These are phyloP conservation scores for Labeo catla DNA, from an alignment of 2,113 vertebrate species.

Conservation along the genomic window DNA sequence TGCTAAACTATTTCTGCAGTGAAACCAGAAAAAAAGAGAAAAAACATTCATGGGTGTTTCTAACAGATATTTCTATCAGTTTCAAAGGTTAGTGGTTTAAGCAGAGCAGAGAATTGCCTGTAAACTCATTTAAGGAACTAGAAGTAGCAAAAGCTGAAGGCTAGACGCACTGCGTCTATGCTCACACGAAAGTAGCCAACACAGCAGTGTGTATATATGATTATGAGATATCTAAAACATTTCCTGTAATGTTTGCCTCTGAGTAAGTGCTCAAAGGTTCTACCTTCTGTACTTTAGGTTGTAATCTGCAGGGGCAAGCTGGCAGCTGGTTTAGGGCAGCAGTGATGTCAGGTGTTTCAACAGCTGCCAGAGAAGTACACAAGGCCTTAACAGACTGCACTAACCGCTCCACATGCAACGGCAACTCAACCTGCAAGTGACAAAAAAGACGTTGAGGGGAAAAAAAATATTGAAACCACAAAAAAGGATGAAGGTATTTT, in stretches of 20 bases:
- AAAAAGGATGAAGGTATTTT: neutral
- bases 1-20: neutral
- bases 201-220: neutral
- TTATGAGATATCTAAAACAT: neutral
- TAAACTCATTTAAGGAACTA: constrained; percentile 8
- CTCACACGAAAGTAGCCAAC: neutral
- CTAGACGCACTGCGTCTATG: neutral
- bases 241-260: neutral
- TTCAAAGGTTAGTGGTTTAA: neutral
- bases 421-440: constrained; percentile 79
- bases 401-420: constrained; percentile 86
- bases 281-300: constrained; percentile 93
- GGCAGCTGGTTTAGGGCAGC: constrained; percentile 90
- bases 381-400: constrained; percentile 94
- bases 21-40: constrained; percentile 19
- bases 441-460: neutral
- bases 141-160: neutral
- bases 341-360: constrained; percentile 92
- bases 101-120: neutral
- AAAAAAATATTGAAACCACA: neutral
- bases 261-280: neutral
- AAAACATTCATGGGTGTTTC: neutral
- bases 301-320: constrained; percentile 91
- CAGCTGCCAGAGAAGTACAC: constrained; percentile 88
- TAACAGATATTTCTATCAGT: constrained; percentile 8